A percentile compares a stretch with the other conserved stretches of the same genome.
Evolutionary conservation across 1,140 invertebrate genomes (phyloP).

Genomic region (Lordiphosa mommai): DNA sequence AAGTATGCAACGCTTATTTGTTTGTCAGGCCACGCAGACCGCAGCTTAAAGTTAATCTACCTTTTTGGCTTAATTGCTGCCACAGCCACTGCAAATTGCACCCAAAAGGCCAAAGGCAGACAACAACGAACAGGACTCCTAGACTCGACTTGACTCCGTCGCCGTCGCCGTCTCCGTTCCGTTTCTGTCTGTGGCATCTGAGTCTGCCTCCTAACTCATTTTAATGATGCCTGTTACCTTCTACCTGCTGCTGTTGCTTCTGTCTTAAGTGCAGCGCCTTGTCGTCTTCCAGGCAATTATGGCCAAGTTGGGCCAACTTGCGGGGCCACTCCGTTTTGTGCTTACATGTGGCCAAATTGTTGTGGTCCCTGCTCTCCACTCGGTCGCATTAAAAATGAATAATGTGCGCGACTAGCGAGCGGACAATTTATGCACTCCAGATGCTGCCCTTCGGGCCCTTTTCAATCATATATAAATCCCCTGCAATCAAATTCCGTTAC

Average conservation of each 20-base stretch:
- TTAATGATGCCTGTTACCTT: conserved; percentile 59
- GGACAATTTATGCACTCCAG: conserved; percentile 69
- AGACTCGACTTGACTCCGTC: conserved; percentile 11
- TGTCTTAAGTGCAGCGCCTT: conserved; percentile 56
- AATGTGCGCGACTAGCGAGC: conserved; percentile 61
- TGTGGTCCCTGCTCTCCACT: conserved; percentile 49
- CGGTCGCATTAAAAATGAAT: conserved; percentile 75
- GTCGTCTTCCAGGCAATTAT: conserved; percentile 65
- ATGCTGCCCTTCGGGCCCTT: conserved; percentile 49
- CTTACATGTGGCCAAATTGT: conserved; percentile 78
- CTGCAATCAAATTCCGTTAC: conserved; percentile 66
- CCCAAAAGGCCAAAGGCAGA: conserved; percentile 58
- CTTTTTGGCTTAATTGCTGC: conserved; percentile 73
- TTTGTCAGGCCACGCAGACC: conserved; percentile 15
- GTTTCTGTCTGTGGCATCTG: conserved; percentile 6
- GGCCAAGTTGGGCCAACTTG: conserved; percentile 43
- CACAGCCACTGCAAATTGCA: conserved; percentile 69
- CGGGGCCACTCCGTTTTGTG: conserved; percentile 23
- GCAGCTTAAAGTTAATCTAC: conserved; percentile 72
- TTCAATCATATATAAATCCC: conserved; percentile 74
- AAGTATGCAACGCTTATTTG: conserved; percentile 24
- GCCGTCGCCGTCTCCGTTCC: background rate
- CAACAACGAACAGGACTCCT: conserved; percentile 21
- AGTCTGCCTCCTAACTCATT: conserved; percentile 56
- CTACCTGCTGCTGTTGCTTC: conserved; percentile 9